Base-by-base conservation (phyloP, 2,888 invertebrate species). In the Ochlodes sylvanus region DNA sequence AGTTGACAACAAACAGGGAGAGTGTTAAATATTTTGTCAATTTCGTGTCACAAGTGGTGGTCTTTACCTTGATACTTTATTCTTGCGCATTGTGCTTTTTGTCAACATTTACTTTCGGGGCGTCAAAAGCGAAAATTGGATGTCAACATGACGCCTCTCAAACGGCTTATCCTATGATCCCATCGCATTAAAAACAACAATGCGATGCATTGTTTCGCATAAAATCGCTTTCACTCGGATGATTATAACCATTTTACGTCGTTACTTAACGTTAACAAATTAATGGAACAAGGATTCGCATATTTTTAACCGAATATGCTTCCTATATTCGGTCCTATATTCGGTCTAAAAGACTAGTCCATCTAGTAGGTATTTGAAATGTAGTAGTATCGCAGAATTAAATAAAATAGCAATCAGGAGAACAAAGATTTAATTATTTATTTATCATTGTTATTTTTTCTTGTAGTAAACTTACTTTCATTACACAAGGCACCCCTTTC, bases 11-110 rank as follows among this genome's bases (percentile, higher is more conserved):
- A 87, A 87, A 85, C 71, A 70, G 66, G 58, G 77, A 75, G 78
- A 79, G 78, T 73, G 76, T 84, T 82, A 86, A 92, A 93, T 92
- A 92, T 92, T 92, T 91, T 90, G 92, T 81, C 86, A 89, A 92
- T 85, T 86, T 82, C 77, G 68, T 82, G 85, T 85, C 89, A 86
- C 88, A 84, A 87, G 76, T 87, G 90, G 90, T 89, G 92, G 92
- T 90, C 89, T 87, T 77, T 87, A 84, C 81, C 66, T 60, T n/a
- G 69, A 61, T 70, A 70, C 72, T 71, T 73, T 73, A 73, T 84
- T 84, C 81, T 80, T 76, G 70, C 72, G 74, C 76, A 73, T 73
- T 63, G 67, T 74, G 71, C 84, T 85, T 86, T 86, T 86, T 86
- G 84, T 85, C 84, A 80, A 84, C 80, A 73, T 81, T 77, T 68